A percentile compares a stretch with the other conserved stretches of the same genome.
These are phyloP conservation scores for Brachypterus glaber DNA, from an alignment of 2,888 invertebrate genomes.

Conservation along the genomic window DNA sequence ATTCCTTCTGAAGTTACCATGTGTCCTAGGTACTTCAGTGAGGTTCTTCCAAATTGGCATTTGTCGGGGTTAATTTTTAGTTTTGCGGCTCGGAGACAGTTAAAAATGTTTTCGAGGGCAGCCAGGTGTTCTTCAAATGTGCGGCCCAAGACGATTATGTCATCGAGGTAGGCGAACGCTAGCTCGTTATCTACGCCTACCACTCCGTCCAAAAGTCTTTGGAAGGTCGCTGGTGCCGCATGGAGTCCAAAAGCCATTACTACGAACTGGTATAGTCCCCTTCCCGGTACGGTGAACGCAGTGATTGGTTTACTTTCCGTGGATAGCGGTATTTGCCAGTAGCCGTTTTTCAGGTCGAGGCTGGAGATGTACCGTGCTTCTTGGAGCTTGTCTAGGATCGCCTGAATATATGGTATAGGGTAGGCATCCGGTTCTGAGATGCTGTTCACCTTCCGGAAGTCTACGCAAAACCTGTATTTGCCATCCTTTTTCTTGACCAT, in stretches of 20 bases:
- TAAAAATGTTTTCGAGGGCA: conserved; percentile 9
- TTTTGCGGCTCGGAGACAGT: conserved; percentile 12
- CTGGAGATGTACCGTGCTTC: conserved; percentile 19
- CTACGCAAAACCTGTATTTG: conserved; percentile 19
- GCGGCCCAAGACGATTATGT: conserved; percentile 20
- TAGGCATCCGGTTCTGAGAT: conserved; percentile 16
- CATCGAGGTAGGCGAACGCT: conserved; percentile 19
- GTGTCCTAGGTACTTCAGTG: conserved; percentile 13
- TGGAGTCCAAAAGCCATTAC: conserved; percentile 5
- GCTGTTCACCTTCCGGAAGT: conserved; percentile 17
- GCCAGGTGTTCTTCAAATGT: conserved; percentile 13
- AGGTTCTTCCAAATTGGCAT: conserved; percentile 14
- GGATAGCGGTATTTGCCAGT: conserved; percentile 24
- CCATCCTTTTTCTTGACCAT: conserved; percentile 28
- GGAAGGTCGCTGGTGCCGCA: conserved; percentile 6
- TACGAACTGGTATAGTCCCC: conserved; percentile 6
- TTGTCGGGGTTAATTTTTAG: conserved; percentile 12
- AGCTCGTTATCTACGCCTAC: background rate
- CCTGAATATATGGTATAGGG: conserved; percentile 22
- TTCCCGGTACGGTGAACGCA: conserved; percentile 11
- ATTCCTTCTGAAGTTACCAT: background rate
- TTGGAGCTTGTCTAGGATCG: conserved; percentile 22
- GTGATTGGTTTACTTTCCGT: conserved; percentile 18
- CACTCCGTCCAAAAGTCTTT: conserved; percentile 4
- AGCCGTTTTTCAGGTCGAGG: conserved; percentile 25